Conservation (phyloP, 2,113 vertebrate genomes). For the Corapipo altera region DNA sequence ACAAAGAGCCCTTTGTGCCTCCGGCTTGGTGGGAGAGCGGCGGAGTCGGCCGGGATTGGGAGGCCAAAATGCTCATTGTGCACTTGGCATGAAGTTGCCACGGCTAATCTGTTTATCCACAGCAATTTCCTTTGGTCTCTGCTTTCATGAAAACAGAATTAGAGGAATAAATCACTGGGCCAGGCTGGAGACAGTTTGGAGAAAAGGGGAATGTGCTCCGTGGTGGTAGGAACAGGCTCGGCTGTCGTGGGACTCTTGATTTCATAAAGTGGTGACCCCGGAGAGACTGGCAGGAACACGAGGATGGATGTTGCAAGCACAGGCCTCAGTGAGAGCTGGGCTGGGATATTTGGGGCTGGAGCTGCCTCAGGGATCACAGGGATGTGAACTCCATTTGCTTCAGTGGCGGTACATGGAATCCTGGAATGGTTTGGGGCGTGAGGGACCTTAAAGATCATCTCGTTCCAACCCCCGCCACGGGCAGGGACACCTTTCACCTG, state of each 20-base stretch:
- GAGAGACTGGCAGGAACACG: neutral
- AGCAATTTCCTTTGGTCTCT: constrained; percentile 23
- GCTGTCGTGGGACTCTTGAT: neutral
- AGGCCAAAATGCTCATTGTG: neutral
- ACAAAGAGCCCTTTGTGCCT: constrained; percentile 42
- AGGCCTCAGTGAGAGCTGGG: neutral
- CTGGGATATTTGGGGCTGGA: neutral
- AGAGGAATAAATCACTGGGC: constrained; percentile 16
- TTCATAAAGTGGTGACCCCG: neutral
- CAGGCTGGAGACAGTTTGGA: neutral
- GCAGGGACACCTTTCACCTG: neutral
- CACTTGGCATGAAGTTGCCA: neutral
- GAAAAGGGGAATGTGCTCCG: neutral
- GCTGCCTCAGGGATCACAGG: neutral
- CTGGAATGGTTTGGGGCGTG: neutral
- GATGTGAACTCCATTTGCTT: neutral
- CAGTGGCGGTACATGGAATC: accelerated
- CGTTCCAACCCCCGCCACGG: neutral
- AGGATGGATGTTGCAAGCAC: neutral
- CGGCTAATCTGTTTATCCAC: constrained; percentile 38
- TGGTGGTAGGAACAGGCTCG: neutral
- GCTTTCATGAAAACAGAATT: constrained; percentile 54
- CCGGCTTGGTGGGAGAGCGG: neutral
- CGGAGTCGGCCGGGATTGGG: neutral
- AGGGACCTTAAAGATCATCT: neutral